phyloP scores from a whole-genome alignment of 2,113 vertebrate genomes.

The Hystrix brachyura region DNA sequence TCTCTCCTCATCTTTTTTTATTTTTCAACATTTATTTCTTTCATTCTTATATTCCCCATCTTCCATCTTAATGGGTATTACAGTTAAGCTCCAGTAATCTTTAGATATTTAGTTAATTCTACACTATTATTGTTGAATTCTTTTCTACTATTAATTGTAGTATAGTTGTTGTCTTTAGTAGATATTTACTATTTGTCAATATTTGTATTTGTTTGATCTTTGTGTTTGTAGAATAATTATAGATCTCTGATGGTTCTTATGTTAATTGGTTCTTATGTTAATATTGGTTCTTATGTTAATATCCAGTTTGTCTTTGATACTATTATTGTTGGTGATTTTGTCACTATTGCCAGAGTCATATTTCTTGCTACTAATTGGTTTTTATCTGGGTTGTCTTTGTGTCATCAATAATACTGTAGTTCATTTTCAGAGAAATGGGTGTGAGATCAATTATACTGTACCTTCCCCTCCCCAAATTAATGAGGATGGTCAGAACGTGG shows the following conservation, averaged over 20 bases:
- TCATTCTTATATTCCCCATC: neutral
- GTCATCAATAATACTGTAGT: neutral
- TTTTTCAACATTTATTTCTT: neutral
- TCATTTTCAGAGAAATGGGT: neutral
- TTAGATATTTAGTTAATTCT: neutral
- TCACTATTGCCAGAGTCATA: neutral
- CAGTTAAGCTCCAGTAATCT: neutral
- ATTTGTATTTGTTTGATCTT: neutral
- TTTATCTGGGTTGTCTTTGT: neutral
- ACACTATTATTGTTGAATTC: neutral
- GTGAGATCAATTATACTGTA: neutral
- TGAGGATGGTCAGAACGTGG: neutral
- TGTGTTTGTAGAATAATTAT: neutral
- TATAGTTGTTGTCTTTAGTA: neutral
- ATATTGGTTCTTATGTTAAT: neutral
- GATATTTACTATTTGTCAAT: neutral
- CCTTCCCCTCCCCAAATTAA: neutral
- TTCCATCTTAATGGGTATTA: neutral
- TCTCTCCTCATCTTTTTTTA: neutral
- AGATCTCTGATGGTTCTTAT: neutral
- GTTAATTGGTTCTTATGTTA: neutral
- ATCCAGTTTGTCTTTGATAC: neutral
- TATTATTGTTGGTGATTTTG: neutral
- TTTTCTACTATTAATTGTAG: neutral
- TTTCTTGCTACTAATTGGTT: neutral